A percentile compares a stretch with the other conserved stretches of the same genome.
Evolutionary conservation across 1,140 invertebrate genomes (phyloP).

Genomic region (Paraescarpia echinospica): DNA sequence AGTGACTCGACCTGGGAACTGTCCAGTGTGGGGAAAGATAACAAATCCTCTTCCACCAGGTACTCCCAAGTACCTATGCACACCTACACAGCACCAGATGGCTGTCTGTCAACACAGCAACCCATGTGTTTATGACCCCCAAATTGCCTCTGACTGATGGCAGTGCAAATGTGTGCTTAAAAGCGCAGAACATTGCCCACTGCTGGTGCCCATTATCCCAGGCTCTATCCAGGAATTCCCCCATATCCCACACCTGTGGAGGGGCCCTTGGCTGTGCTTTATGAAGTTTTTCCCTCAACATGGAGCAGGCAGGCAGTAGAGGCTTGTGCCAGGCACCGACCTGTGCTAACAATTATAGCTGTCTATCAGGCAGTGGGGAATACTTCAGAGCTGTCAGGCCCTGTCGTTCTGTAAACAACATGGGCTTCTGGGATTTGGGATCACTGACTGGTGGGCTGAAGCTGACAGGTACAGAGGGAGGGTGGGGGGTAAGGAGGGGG

Average conservation of each 20-base stretch:
- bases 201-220: background rate
- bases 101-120: background rate
- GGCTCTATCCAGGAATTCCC: background rate
- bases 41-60: background rate
- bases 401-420: conserved; percentile 1
- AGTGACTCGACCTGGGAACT: background rate
- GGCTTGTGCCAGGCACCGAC: background rate
- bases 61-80: background rate
- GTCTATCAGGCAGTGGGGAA: background rate
- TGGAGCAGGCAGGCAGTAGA: background rate
- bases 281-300: background rate
- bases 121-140: background rate
- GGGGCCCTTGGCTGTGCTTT: background rate
- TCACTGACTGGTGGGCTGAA: background rate
- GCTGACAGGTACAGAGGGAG: background rate
- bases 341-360: conserved; percentile 5
- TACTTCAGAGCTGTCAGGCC: background rate
- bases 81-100: background rate
- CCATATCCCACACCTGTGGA: background rate
- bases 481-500: no score
- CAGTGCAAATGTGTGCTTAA: background rate
- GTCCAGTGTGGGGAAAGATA: background rate
- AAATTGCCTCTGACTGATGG: background rate
- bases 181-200: background rate
- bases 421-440: background rate